phyloP scores from a whole-genome alignment of 2,888 invertebrate species.

The Zele albiditarsus region DNA sequence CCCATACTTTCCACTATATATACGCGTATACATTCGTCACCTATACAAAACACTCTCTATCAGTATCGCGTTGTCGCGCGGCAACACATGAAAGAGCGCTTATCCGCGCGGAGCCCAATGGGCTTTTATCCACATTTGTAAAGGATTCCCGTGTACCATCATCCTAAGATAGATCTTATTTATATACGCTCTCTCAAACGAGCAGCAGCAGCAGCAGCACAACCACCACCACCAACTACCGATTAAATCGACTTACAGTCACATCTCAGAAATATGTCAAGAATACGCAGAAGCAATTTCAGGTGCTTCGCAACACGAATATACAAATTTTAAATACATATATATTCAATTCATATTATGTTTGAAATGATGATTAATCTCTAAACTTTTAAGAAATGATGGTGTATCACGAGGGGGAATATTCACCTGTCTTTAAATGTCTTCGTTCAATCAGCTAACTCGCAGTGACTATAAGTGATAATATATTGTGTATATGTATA shows the following conservation, averaged over 20 bases:
- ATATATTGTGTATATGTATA: not conserved
- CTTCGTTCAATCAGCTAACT: constrained; percentile 1
- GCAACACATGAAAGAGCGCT: constrained; percentile 36
- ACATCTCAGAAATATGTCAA: constrained; percentile 34
- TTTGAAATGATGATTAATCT: not conserved
- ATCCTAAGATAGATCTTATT: constrained; percentile 68
- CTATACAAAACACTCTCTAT: not conserved
- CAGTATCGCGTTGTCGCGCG: constrained; percentile 8
- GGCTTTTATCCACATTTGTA: constrained; percentile 51
- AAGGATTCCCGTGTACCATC: constrained; percentile 71
- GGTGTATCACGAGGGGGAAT: not conserved
- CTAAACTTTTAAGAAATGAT: not conserved
- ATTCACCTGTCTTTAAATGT: too few relatives aligned
- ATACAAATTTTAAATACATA: not conserved
- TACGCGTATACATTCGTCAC: not conserved
- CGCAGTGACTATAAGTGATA: not conserved
- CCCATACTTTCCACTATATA: not conserved
- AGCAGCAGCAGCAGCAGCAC: constrained; percentile 49
- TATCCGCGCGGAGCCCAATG: constrained; percentile 27
- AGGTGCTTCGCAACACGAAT: constrained; percentile 26
- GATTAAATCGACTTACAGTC: constrained; percentile 65
- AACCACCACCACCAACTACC: too few relatives aligned
- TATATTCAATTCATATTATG: not conserved
- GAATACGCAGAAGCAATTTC: constrained; percentile 33
- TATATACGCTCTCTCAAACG: constrained; percentile 63